phyloP scores from a whole-genome alignment of 1,140 invertebrate species.

The Saccostrea glomerata region DNA sequence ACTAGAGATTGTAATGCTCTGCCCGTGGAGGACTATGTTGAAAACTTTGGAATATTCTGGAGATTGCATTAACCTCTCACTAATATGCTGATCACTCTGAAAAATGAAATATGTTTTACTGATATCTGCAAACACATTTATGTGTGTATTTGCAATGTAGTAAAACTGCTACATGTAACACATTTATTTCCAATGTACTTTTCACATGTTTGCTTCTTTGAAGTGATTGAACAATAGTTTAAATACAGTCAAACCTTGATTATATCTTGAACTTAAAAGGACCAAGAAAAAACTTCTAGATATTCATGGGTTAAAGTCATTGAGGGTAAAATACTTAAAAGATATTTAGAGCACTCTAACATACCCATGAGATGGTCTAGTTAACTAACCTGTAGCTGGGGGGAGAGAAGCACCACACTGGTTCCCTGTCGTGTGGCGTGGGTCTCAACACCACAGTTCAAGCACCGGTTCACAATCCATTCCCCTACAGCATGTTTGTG shows the following conservation, averaged over 20 bases:
- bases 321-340: too few relatives aligned
- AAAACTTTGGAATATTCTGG: conserved; percentile 43
- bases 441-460: conserved; percentile 61
- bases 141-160: too few relatives aligned
- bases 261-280: background rate
- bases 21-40: conserved; percentile 37
- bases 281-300: background rate
- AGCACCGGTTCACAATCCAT: conserved; percentile 61
- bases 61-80: conserved; percentile 37
- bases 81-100: conserved; percentile 34
- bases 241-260: too few relatives aligned
- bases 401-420: conserved; percentile 23
- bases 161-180: too few relatives aligned
- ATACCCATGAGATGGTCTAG: background rate
- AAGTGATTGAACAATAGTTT: too few relatives aligned
- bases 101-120: background rate
- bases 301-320: background rate
- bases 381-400: background rate
- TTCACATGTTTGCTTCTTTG: too few relatives aligned
- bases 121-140: too few relatives aligned
- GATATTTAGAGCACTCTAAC: background rate
- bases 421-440: conserved; percentile 49
- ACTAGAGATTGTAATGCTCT: conserved; percentile 30
- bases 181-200: too few relatives aligned
- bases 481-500: conserved; percentile 57